A percentile compares a stretch with the other conserved stretches of the same genome.
Evolutionary conservation across 2,113 vertebrate genomes (phyloP).

Genomic region (Zosterops borbonicus): DNA sequence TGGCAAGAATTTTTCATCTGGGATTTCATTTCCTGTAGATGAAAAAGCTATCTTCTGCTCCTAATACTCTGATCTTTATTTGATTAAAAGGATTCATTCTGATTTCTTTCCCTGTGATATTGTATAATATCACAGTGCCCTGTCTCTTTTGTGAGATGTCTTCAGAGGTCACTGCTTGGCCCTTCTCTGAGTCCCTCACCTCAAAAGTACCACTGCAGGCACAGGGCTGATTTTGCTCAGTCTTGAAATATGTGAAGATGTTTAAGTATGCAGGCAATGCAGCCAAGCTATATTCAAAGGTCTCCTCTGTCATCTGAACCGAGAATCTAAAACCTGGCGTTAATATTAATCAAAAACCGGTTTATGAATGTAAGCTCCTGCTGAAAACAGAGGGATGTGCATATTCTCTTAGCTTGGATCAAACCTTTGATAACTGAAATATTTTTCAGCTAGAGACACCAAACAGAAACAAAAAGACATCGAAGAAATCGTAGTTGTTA

Average conservation of each 20-base stretch:
- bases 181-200: not conserved
- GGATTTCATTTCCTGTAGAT: conserved; percentile 36
- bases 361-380: not conserved
- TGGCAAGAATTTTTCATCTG: conserved; percentile 9
- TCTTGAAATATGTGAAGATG: not conserved
- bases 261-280: conserved; percentile 51
- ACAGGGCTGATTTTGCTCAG: not conserved
- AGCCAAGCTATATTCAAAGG: conserved; percentile 41
- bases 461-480: conserved; percentile 5
- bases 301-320: conserved; percentile 17
- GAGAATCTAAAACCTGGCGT: conserved; percentile 47
- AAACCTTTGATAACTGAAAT: not conserved
- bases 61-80: conserved; percentile 56
- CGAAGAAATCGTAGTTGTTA: rapidly evolving
- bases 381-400: not conserved
- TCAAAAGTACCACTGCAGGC: not conserved
- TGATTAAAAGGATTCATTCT: conserved; percentile 60
- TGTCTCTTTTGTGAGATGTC: not conserved
- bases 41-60: conserved; percentile 22
- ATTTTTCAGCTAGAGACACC: not conserved
- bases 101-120: conserved; percentile 46
- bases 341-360: conserved; percentile 54
- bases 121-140: not conserved
- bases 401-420: not conserved
- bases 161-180: conserved; percentile 1